phyloP scores from a whole-genome alignment of 2,888 invertebrate genomes.

The Pseudanteris insignis region DNA sequence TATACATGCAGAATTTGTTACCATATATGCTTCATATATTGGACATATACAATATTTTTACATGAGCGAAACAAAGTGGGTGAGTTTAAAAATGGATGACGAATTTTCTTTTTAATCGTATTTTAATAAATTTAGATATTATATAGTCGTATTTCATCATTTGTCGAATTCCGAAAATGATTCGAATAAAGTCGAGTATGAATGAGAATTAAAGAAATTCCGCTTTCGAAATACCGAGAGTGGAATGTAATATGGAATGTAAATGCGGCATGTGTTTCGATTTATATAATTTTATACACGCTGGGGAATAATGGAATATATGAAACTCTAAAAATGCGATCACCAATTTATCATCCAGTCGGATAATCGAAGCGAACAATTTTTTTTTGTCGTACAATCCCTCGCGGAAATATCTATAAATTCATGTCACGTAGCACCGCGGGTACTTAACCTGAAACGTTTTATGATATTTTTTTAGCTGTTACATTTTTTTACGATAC shows the following conservation, averaged over 20 bases:
- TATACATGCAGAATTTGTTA: too few relatives aligned
- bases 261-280: slow-evolving; percentile 12
- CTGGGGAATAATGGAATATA: slow-evolving; percentile 24
- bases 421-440: slow-evolving; percentile 25
- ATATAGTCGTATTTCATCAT: too few relatives aligned
- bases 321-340: slow-evolving; percentile 21
- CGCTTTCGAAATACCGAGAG: neutral
- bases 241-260: slow-evolving; percentile 15
- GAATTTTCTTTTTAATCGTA: too few relatives aligned
- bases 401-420: slow-evolving; percentile 12
- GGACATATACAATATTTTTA: too few relatives aligned
- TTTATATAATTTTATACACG: slow-evolving; percentile 20
- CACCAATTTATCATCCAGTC: slow-evolving; percentile 33
- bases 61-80: too few relatives aligned
- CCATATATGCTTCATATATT: too few relatives aligned
- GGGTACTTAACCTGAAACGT: slow-evolving; percentile 23
- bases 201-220: too few relatives aligned
- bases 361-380: slow-evolving; percentile 31
- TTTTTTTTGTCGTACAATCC: slow-evolving; percentile 11
- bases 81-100: too few relatives aligned
- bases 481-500: slow-evolving; percentile 6
- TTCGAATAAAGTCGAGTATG: too few relatives aligned
- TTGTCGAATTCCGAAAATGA: too few relatives aligned
- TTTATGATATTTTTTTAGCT: slow-evolving; percentile 19
- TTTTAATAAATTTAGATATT: too few relatives aligned